A percentile compares a stretch with the other conserved stretches of the same genome.
These are phyloP conservation scores for Corythornis vintsioides DNA, from an alignment of 2,113 vertebrate genomes.

Conservation along the genomic window DNA sequence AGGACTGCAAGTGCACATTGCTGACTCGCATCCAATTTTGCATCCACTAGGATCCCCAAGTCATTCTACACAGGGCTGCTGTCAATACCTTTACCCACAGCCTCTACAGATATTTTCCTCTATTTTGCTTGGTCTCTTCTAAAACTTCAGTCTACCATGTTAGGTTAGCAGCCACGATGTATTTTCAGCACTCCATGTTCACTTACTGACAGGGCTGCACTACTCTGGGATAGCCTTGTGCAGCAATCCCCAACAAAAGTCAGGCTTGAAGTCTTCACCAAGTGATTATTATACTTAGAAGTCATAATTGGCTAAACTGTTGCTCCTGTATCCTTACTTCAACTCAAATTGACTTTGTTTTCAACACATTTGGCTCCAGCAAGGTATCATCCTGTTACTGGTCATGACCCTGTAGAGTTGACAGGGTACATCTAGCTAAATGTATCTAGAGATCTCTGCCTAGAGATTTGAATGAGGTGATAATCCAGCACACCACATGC, in stretches of 20 bases:
- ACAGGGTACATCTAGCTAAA: constrained; percentile 14
- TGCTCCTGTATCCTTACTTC: not conserved
- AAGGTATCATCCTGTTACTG: not conserved
- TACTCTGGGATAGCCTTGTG: not conserved
- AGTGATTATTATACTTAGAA: not conserved
- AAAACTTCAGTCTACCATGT: not conserved
- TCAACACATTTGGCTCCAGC: not conserved
- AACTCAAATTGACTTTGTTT: not conserved
- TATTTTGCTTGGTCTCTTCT: not conserved
- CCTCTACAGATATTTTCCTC: not conserved
- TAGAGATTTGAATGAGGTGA: constrained; percentile 7
- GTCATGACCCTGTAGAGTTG: constrained; percentile 49
- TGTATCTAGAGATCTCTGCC: not conserved
- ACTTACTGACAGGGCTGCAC: not conserved
- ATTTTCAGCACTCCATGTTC: not conserved
- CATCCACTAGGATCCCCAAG: not conserved
- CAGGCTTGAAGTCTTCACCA: not conserved
- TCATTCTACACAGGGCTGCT: not conserved
- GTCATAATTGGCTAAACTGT: not conserved
- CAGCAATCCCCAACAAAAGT: not conserved
- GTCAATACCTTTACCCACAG: not conserved
- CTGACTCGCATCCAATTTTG: not conserved
- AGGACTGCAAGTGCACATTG: not conserved
- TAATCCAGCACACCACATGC: not conserved
- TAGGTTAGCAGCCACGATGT: not conserved